A percentile compares a stretch with the other conserved stretches of the same genome.
phyloP scores from a whole-genome alignment of 2,797 vertebrate species.

The Parauchenoglanis ngamensis region DNA sequence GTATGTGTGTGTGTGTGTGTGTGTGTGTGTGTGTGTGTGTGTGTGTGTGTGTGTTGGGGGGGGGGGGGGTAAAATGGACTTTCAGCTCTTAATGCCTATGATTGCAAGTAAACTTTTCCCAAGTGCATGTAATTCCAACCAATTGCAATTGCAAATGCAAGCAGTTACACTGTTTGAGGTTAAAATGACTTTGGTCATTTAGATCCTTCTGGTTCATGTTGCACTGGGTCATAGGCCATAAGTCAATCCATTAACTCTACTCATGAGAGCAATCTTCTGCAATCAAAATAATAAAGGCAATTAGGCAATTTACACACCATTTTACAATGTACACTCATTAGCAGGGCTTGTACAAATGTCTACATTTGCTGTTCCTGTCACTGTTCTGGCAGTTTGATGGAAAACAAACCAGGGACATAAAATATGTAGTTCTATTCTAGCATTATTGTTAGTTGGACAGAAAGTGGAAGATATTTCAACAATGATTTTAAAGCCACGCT shows the following conservation, averaged over 20 bases:
- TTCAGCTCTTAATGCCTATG: background rate
- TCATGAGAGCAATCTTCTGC: conserved; percentile 24
- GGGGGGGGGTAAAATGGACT: background rate
- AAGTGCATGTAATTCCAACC: background rate
- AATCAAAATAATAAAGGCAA: conserved; percentile 40
- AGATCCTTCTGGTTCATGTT: conserved; percentile 25
- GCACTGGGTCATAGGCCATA: conserved; percentile 12
- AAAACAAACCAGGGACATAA: background rate
- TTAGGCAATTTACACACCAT: conserved; percentile 35
- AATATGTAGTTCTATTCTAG: background rate
- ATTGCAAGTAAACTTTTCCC: background rate
- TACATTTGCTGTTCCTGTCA: conserved; percentile 15
- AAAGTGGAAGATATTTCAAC: background rate
- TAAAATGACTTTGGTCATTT: conserved; percentile 16
- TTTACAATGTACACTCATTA: conserved; percentile 40
- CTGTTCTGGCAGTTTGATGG: background rate
- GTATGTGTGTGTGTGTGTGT: background rate
- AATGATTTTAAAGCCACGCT: background rate
- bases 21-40: too few species aligned
- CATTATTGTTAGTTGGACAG: background rate
- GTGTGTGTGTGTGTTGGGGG: too few species aligned
- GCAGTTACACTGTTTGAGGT: conserved; percentile 25
- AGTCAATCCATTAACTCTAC: conserved; percentile 27
- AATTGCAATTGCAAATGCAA: conserved; percentile 23
- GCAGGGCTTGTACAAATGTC: background rate